Conservation (phyloP, 1,140 invertebrate species). For the Gryon sp. region DNA sequence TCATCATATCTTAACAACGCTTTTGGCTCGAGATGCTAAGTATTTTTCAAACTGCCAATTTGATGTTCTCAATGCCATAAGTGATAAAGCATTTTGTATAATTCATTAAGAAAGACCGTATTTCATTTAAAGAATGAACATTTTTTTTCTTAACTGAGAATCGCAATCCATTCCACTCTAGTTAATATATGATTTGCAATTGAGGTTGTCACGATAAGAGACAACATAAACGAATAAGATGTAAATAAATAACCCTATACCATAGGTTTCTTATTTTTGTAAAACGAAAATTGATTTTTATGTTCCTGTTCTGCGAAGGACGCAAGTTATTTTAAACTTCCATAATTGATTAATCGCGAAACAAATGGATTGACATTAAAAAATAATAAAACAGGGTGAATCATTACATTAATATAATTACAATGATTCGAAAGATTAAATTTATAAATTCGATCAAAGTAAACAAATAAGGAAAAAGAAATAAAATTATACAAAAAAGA, state of each 20-base stretch:
- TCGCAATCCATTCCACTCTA: constrained; percentile 61
- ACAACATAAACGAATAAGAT: constrained; percentile 67
- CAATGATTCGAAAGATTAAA: constrained; percentile 20
- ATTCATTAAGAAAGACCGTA: constrained; percentile 62
- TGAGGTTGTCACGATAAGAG: constrained; percentile 39
- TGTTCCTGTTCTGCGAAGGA: constrained; percentile 74
- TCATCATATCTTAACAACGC: constrained; percentile 15
- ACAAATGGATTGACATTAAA: constrained; percentile 43
- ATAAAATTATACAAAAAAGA: background rate
- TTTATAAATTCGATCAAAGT: constrained; percentile 14
- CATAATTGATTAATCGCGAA: constrained; percentile 39
- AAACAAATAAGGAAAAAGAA: background rate
- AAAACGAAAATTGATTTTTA: constrained; percentile 66
- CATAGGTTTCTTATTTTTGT: constrained; percentile 55
- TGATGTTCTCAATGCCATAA: constrained; percentile 72
- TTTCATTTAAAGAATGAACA: constrained; percentile 32
- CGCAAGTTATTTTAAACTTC: constrained; percentile 63
- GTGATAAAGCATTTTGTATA: constrained; percentile 64
- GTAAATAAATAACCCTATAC: constrained; percentile 58
- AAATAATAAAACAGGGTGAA: constrained; percentile 73
- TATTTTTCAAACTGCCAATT: constrained; percentile 73
- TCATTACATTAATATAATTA: constrained; percentile 51
- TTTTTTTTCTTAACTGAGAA: constrained; percentile 22
- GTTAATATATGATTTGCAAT: constrained; percentile 57
- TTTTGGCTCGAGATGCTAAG: constrained; percentile 43